Conservation (phyloP, 2,888 invertebrate species). For the Carterocephalus palaemon region DNA sequence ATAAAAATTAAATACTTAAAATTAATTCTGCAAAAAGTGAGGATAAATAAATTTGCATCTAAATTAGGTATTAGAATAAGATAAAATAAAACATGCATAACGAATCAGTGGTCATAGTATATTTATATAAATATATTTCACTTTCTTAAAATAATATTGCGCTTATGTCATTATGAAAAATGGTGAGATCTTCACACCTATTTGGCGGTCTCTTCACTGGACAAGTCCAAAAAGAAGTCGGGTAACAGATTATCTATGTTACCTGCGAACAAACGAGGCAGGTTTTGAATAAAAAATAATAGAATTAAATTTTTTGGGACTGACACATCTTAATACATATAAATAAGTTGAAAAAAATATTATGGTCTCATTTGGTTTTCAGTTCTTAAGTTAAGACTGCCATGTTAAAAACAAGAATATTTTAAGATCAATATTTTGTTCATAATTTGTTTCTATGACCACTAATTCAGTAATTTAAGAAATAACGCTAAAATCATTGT, state of each 20-base stretch:
- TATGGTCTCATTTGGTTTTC: too few relatives aligned
- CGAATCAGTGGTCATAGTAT: constrained; percentile 21
- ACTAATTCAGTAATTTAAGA: background rate
- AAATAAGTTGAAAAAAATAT: too few relatives aligned
- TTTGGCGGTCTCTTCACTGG: constrained; percentile 42
- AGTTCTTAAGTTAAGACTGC: too few relatives aligned
- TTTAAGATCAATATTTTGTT: too few relatives aligned
- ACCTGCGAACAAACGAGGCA: constrained; percentile 68
- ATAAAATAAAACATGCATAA: background rate
- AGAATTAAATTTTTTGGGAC: too few relatives aligned
- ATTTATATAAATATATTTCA: constrained; percentile 10
- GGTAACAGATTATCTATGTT: constrained; percentile 83
- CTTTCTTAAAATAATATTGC: background rate
- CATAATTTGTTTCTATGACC: too few relatives aligned
- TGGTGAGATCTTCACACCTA: constrained; percentile 61
- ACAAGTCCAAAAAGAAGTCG: constrained; percentile 91
- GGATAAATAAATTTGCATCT: too few relatives aligned
- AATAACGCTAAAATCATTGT: too few relatives aligned
- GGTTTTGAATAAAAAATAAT: constrained; percentile 20
- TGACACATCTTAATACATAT: too few relatives aligned
- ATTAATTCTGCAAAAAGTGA: too few relatives aligned
- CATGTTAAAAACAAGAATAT: too few relatives aligned
- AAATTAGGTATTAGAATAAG: background rate
- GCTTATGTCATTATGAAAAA: constrained; percentile 1
- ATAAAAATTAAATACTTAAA: too few relatives aligned